Evolutionary conservation across 1,140 invertebrate species (phyloP), one percentile per base, ranked within the genome.

Genomic region (Ostrea edulis): DNA sequence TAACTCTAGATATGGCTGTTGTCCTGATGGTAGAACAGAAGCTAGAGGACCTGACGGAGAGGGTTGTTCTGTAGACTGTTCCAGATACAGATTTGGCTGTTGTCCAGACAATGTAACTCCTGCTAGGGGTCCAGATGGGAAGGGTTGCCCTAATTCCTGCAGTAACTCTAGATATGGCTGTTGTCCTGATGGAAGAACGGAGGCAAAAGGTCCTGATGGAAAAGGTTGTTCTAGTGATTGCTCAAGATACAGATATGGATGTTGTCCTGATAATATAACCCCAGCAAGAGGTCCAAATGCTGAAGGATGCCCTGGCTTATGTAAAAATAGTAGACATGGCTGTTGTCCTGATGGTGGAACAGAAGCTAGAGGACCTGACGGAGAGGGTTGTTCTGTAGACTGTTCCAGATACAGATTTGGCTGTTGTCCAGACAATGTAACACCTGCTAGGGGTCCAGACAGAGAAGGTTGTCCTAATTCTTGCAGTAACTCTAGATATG

Each of bases 281-380:
- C 85, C 89, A 20, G 93, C 93, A 11, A 90, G 88, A 83, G 94
- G 94, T n/a, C 92, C 93, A n/a, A 53, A 89, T 82, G 86, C 65
- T 88, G 90, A 85, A 58, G 82, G 87, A n/a, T 92, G 87, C 85
- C 58, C 82, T 53, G 86, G 25, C 35, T 53, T 89, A 84, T 81
- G n/a, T 68, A 86, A 51, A 84, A 12, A 86, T 68, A 86, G n/a
- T 53, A 58, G 91, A 89, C 87, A 68, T 62, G 71, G 81, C 5
- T 87, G 77, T 89, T 89, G 86, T 89, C 17, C 25, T 20, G 86
- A 89, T 17, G 29, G 85, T 58, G 58, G 22, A 77, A 90, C 85
- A 25, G 58, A 84, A 87, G 88, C 88, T 14, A 62, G 62, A 83
- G 87, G 87, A 51, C 81, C 55, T 29, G 35, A 89, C 44, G 51